Conservation (phyloP, 2,888 invertebrate species). For the Oasisia sp. region DNA sequence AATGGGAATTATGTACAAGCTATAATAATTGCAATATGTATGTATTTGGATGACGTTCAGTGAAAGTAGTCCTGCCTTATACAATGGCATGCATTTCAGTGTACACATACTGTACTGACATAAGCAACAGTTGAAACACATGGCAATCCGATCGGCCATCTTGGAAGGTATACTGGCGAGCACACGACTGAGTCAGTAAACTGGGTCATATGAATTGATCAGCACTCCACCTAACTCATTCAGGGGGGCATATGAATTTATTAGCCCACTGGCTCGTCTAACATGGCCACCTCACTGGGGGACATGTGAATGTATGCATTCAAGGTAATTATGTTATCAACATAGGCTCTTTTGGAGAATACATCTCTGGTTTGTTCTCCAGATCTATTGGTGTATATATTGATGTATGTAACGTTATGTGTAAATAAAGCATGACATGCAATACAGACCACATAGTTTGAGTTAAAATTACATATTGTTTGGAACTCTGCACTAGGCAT, state of each 20-base stretch:
- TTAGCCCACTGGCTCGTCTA: background rate
- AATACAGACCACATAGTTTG: background rate
- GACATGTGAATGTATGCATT: background rate
- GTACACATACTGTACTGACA: background rate
- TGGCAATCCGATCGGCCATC: background rate
- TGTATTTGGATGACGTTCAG: background rate
- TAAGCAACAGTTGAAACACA: background rate
- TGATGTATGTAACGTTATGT: constrained; percentile 1
- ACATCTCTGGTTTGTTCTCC: background rate
- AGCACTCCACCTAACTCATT: no score
- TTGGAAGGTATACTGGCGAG: no score
- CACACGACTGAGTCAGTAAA: no score
- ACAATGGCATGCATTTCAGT: background rate
- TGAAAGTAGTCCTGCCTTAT: background rate
- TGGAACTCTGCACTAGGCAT: background rate
- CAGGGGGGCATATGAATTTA: background rate
- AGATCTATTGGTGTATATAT: background rate
- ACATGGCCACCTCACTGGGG: no score
- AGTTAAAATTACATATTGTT: background rate
- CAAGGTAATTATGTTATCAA: background rate
- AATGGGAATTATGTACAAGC: background rate
- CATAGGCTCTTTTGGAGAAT: background rate
- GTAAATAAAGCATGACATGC: background rate
- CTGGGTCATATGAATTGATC: no score
- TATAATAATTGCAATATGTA: background rate